These are phyloP conservation scores for Myotis planiceps DNA, from an alignment of 2,797 vertebrate species.

Conservation along the genomic window DNA sequence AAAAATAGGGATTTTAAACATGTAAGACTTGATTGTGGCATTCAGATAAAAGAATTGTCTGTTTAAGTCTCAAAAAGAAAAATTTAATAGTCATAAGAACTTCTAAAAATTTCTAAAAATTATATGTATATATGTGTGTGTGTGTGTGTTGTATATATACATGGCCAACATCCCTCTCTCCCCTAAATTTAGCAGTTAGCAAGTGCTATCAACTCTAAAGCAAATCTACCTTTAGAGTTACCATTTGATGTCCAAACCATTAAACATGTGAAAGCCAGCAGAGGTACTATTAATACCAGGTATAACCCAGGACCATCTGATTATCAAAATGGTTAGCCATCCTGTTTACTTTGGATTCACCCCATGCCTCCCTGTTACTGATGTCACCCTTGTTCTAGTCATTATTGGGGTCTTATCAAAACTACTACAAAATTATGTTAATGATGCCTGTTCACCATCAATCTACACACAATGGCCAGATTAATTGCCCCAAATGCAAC, in stretches of 20 bases:
- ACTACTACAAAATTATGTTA: neutral
- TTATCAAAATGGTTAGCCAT: neutral
- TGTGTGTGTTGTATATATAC: neutral
- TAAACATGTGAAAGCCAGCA: neutral
- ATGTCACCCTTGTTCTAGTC: neutral
- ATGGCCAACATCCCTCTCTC: neutral
- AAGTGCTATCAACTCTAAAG: neutral
- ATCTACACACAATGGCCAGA: neutral
- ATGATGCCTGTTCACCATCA: neutral
- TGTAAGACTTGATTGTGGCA: neutral
- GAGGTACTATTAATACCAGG: neutral
- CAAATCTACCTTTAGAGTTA: neutral
- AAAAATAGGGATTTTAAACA: neutral
- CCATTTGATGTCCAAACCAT: neutral
- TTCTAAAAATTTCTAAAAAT: neutral
- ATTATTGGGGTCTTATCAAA: neutral
- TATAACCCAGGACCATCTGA: neutral
- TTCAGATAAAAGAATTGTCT: neutral
- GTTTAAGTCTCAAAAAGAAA: conserved; percentile 11
- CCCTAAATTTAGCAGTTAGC: neutral
- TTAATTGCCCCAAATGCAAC: neutral
- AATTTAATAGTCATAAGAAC: neutral
- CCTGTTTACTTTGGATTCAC: neutral
- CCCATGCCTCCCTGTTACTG: neutral
- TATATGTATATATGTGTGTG: neutral